Base-by-base conservation (phyloP, 1,140 invertebrate genomes). In the Achroia grisella region DNA sequence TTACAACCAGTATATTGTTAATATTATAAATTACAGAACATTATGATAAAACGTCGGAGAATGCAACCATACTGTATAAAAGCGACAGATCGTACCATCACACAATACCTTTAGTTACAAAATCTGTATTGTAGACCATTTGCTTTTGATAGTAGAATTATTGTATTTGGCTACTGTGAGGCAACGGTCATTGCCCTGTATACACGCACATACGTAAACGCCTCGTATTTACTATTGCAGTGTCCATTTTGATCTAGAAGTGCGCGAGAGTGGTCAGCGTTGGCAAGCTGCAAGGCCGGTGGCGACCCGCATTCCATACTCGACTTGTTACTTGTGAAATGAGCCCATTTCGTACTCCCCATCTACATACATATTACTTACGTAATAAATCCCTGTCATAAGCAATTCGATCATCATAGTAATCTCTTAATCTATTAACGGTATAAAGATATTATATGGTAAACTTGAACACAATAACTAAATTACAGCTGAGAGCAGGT, bases 251-350 rank as follows among this genome's bases (percentile, higher is more conserved):
- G 61, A 64, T 63, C 48, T 73, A 72, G 56, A 62, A 64, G 56
- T 68, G 72, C 62, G 61, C 57, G 59, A 60, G 71, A 77, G 67
- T 76, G 74, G 75, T 73, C 72, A 73, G 65, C 52, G 58, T 70
- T 69, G 74, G 73, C 70, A 71, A 76, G 74, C 71, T 69, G 71
- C 75, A 78, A 71, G 74, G 76, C 67, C 68, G 72, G 63, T 73
- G 67, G 59, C 56, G 62, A 55, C 54, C 74, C 67, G 69, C 78
- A 82, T 80, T 82, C 78, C 76, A 62, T 58, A 68, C 62, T 64
- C 65, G 65, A 68, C 62, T 64, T 66, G 65, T 66, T 60, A 58
- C 70, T 80, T 78, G 76, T 80, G 78, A 82, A 82, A 81, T 64
- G 61, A 56, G 56, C 53, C 58, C 60, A 66, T 71, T 62, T 56